These are phyloP conservation scores for Mamestra brassicae DNA, from an alignment of 2,888 invertebrate species.

Conservation along the genomic window DNA sequence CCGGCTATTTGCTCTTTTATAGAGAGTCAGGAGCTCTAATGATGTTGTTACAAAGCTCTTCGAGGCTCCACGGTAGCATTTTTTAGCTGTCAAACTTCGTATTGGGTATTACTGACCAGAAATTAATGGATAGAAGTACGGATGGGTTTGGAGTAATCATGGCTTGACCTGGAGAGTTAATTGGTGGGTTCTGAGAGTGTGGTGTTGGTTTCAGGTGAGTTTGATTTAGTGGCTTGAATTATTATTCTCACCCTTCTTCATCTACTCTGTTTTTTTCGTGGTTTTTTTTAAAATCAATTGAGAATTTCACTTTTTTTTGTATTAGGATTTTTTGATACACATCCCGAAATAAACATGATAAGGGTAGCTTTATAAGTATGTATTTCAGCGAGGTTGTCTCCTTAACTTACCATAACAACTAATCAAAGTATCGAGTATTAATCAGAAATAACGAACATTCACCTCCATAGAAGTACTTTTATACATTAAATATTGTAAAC, in stretches of 20 bases:
- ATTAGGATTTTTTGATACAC: no score
- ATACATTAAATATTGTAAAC: not conserved
- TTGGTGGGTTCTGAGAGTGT: slow-evolving; percentile 24
- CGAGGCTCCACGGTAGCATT: slow-evolving; percentile 80
- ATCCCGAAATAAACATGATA: no score
- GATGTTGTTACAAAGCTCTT: slow-evolving; percentile 78
- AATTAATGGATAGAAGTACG: slow-evolving; percentile 40
- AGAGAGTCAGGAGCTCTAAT: slow-evolving; percentile 79
- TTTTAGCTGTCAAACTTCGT: slow-evolving; percentile 80
- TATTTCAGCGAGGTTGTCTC: not conserved
- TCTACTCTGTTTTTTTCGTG: not conserved
- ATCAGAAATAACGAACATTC: not conserved
- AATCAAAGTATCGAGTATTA: not conserved
- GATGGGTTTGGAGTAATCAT: slow-evolving; percentile 34
- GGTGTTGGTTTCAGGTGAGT: not conserved
- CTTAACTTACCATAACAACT: not conserved
- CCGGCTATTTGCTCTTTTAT: slow-evolving; percentile 83
- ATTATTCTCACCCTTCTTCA: no score
- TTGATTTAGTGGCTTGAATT: not conserved
- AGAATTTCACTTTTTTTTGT: no score
- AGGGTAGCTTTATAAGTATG: no score
- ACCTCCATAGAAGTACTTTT: not conserved
- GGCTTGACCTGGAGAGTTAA: slow-evolving; percentile 44
- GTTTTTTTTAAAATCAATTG: no score
- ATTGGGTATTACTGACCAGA: slow-evolving; percentile 55